phyloP scores from a whole-genome alignment of 2,888 invertebrate genomes.

The Salticus scenicus region DNA sequence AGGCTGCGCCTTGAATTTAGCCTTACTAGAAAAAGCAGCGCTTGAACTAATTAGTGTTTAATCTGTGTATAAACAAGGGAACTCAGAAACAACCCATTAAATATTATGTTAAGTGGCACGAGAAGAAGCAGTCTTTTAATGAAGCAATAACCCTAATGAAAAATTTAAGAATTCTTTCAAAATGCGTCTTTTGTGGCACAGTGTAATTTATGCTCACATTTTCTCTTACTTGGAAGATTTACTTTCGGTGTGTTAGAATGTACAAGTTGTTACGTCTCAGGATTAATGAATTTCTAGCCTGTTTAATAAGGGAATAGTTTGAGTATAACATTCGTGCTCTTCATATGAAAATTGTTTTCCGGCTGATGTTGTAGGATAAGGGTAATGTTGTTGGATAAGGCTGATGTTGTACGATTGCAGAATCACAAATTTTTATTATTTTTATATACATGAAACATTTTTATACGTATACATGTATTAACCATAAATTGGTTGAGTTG shows the following conservation, averaged over 20 bases:
- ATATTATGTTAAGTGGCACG: conserved; percentile 57
- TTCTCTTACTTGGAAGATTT: too few relatives aligned
- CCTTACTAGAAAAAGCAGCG: conserved; percentile 41
- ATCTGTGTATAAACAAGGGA: conserved; percentile 63
- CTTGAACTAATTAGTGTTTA: conserved; percentile 65
- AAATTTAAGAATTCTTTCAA: conserved; percentile 23
- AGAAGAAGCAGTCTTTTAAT: conserved; percentile 37
- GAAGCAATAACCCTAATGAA: conserved; percentile 68
- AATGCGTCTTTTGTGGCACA: neutral
- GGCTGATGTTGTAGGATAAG: too few relatives aligned
- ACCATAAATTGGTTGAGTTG: too few relatives aligned
- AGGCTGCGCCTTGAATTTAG: conserved; percentile 33
- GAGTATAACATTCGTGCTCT: too few relatives aligned
- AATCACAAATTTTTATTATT: too few relatives aligned
- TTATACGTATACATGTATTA: too few relatives aligned
- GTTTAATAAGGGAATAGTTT: conserved; percentile 1
- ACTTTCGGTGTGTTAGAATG: neutral
- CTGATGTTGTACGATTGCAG: too few relatives aligned
- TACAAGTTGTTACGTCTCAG: neutral
- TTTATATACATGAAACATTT: too few relatives aligned
- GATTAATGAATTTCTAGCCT: conserved; percentile 11
- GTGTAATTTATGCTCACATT: neutral
- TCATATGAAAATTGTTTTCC: too few relatives aligned
- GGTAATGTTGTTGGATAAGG: too few relatives aligned
- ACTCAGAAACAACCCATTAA: conserved; percentile 52